Evolutionary conservation across 1,140 invertebrate species (phyloP).

Genomic region (Choristoneura fumiferana): DNA sequence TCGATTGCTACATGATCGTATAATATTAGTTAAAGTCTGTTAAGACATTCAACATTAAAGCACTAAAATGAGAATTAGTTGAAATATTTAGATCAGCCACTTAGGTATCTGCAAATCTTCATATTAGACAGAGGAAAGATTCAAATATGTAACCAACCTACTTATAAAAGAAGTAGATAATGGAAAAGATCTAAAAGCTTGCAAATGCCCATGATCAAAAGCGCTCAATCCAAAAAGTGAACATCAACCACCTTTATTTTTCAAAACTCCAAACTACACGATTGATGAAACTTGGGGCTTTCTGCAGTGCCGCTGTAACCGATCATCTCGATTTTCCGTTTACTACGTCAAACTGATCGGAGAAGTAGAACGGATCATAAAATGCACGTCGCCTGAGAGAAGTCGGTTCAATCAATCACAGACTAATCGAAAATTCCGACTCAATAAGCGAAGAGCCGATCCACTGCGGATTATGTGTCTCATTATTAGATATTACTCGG

Average conservation of each 20-base stretch:
- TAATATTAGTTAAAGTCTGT: too few species aligned
- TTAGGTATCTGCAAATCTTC: too few species aligned
- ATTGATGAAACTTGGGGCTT: conserved; percentile 1
- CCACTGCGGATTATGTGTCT: conserved; percentile 64
- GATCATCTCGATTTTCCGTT: not conserved
- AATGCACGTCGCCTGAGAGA: conserved; percentile 62
- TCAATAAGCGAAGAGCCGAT: conserved; percentile 66
- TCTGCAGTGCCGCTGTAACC: not conserved
- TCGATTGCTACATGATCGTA: too few species aligned
- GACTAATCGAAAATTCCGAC: conserved; percentile 75
- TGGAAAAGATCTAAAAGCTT: too few species aligned
- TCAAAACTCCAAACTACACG: conserved; percentile 37
- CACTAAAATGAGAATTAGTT: too few species aligned
- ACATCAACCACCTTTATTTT: conserved; percentile 8
- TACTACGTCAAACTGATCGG: conserved; percentile 33
- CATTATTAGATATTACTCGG: conserved; percentile 66
- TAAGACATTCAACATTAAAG: too few species aligned
- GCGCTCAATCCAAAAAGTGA: not conserved
- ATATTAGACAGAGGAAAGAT: too few species aligned
- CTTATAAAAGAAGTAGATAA: too few species aligned
- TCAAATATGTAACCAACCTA: too few species aligned
- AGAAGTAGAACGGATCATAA: conserved; percentile 71
- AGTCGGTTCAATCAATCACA: conserved; percentile 74
- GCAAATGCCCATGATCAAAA: too few species aligned
- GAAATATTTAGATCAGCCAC: too few species aligned